Evolutionary conservation across 2,888 invertebrate species (phyloP).

Genomic region (Cryptophagus acutangulus): DNA sequence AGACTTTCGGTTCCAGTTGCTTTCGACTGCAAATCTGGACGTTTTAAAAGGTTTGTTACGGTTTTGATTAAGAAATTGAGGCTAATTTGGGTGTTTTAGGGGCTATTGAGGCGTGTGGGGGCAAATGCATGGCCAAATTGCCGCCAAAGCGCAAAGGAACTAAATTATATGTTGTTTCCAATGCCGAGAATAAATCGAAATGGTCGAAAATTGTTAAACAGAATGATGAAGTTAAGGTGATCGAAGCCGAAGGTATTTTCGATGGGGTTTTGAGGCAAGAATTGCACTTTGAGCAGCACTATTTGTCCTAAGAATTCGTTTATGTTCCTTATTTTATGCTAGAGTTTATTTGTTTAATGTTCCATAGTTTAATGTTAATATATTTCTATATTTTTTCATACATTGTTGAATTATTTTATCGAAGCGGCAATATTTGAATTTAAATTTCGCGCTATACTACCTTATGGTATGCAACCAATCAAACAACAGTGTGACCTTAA

Average conservation of each 20-base stretch:
- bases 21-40: slow-evolving; percentile 34
- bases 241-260: slow-evolving; percentile 44
- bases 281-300: slow-evolving; percentile 32
- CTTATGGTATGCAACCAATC: no score
- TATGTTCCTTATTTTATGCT: no score
- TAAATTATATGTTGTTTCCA: slow-evolving; percentile 36
- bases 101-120: slow-evolving; percentile 44
- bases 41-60: slow-evolving; percentile 39
- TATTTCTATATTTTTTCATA: no score
- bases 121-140: slow-evolving; percentile 38
- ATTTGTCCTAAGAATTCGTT: background rate
- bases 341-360: no score
- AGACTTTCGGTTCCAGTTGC: slow-evolving; percentile 35
- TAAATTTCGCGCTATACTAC: no score
- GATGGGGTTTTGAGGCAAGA: slow-evolving; percentile 44
- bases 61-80: background rate
- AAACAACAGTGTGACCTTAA: no score
- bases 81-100: slow-evolving; percentile 28
- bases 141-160: slow-evolving; percentile 29
- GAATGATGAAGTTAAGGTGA: slow-evolving; percentile 32
- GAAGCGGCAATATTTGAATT: no score
- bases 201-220: slow-evolving; percentile 34
- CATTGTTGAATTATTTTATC: no score
- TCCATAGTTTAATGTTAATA: no score
- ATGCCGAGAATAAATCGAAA: slow-evolving; percentile 37